phyloP scores from a whole-genome alignment of 2,113 vertebrate genomes.

The Verasper variegatus region DNA sequence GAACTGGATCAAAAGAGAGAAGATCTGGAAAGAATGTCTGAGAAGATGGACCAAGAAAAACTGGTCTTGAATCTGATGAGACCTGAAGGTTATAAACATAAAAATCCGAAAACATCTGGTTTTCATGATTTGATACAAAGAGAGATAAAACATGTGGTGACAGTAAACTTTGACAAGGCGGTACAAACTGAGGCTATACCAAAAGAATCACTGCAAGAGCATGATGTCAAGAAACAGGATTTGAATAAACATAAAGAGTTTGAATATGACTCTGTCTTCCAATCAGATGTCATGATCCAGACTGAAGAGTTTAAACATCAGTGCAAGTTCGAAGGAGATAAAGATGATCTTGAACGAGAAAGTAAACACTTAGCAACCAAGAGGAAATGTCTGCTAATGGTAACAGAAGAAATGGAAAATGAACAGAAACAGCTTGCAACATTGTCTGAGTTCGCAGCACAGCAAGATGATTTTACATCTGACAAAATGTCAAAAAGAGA shows the following conservation, averaged over 20 bases:
- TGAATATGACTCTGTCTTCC: background rate
- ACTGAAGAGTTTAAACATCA: conserved; percentile 5
- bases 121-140: conserved; percentile 1
- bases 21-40: background rate
- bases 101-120: background rate
- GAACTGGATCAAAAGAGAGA: background rate
- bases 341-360: background rate
- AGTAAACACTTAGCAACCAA: background rate
- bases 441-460: accelerated
- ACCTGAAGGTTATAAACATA: background rate
- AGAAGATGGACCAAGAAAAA: background rate
- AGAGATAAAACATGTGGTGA: background rate
- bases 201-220: background rate
- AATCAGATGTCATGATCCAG: background rate
- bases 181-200: conserved; percentile 32
- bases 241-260: background rate
- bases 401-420: background rate
- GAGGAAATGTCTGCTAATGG: background rate
- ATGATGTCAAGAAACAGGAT: background rate
- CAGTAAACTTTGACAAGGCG: conserved; percentile 11
- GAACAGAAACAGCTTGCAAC: background rate
- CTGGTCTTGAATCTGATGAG: background rate
- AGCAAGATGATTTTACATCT: background rate
- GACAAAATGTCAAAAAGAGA: conserved; percentile 13
- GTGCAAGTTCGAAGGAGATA: background rate